phyloP scores from a whole-genome alignment of 1,140 invertebrate species.

The Asobara japonica region DNA sequence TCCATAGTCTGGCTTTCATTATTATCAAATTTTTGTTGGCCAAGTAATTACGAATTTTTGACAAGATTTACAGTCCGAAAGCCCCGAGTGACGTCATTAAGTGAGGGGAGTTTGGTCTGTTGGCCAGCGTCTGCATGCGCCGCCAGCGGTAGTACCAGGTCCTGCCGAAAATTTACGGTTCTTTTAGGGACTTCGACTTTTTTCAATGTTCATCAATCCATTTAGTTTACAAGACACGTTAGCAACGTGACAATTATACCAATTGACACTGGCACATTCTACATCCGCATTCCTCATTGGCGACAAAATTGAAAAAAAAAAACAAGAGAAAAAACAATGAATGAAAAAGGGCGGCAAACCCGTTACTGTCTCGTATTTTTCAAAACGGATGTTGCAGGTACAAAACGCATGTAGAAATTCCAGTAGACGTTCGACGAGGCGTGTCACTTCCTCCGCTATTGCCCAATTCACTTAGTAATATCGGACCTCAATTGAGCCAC shows the following conservation, averaged over 20 bases:
- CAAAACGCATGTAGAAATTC: constrained; percentile 14
- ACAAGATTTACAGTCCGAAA: too few species aligned
- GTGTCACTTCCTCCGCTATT: constrained; percentile 45
- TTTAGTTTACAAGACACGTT: background rate
- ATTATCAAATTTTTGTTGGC: too few species aligned
- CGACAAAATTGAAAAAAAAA: constrained; percentile 22
- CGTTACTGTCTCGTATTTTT: background rate
- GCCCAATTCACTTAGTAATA: constrained; percentile 22
- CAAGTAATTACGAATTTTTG: too few species aligned
- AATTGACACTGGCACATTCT: constrained; percentile 29
- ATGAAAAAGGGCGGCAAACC: background rate
- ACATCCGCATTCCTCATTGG: constrained; percentile 24
- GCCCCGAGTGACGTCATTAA: too few species aligned
- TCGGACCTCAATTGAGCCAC: constrained; percentile 11
- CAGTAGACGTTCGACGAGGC: constrained; percentile 29
- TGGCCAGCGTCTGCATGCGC: too few species aligned
- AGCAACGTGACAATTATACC: background rate
- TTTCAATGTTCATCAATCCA: constrained; percentile 37
- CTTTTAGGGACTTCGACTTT: constrained; percentile 29
- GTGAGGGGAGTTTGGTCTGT: too few species aligned
- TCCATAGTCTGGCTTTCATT: too few species aligned
- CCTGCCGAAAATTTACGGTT: too few species aligned
- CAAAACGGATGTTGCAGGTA: constrained; percentile 50
- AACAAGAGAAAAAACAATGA: too few species aligned
- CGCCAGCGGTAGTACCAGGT: too few species aligned